phyloP scores from a whole-genome alignment of 1,140 invertebrate genomes.

The Drosophila repleta region DNA sequence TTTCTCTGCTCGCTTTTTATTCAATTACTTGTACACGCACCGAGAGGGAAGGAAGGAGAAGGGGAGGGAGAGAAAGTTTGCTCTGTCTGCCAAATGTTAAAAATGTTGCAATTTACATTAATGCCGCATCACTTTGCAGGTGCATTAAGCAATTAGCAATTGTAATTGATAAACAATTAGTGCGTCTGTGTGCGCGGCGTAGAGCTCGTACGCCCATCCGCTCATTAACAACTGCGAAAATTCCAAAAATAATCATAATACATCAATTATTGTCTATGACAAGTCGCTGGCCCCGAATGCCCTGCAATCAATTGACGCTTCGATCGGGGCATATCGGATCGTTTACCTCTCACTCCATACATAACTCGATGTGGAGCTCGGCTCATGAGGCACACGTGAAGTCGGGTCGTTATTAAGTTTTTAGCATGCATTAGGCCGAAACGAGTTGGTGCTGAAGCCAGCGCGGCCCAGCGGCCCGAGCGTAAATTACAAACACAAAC shows the following conservation, averaged over 20 bases:
- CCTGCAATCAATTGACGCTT: background rate
- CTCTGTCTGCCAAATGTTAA: conserved; percentile 29
- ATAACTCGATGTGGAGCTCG: conserved; percentile 12
- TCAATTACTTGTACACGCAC: conserved; percentile 68
- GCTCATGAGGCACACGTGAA: conserved; percentile 6
- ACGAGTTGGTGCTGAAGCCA: conserved; percentile 4
- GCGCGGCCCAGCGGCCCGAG: background rate
- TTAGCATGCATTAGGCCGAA: conserved; percentile 11
- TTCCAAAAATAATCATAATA: conserved; percentile 7
- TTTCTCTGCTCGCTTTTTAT: conserved; percentile 56
- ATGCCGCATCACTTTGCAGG: conserved; percentile 59
- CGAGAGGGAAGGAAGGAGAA: background rate
- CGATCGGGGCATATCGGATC: too few species aligned
- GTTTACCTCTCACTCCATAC: background rate
- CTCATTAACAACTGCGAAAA: background rate
- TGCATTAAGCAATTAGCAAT: conserved; percentile 76
- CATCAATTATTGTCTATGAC: background rate
- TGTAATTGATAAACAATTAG: conserved; percentile 80
- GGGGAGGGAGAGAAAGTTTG: background rate
- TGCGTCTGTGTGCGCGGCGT: conserved; percentile 42
- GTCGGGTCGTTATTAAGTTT: conserved; percentile 8
- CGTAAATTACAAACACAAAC: conserved; percentile 28
- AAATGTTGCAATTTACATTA: conserved; percentile 38
- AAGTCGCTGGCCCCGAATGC: too few species aligned
- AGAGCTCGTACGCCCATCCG: background rate